Base-by-base conservation (phyloP, 2,888 invertebrate species). In the Athetis lepigone region DNA sequence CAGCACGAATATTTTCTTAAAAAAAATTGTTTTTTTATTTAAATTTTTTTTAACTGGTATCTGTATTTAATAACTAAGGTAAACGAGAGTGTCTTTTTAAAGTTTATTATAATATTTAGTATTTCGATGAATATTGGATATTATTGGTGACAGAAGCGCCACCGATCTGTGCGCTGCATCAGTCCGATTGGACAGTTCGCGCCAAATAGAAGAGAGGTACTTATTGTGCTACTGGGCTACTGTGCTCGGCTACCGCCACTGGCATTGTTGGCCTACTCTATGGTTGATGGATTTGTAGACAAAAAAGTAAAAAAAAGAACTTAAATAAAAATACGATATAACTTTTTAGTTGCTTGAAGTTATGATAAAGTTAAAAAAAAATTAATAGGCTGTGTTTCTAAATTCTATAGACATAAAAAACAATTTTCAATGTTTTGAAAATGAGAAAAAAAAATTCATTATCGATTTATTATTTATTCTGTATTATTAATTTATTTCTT, bases 111-210 rank as follows among this genome's bases (percentile, higher is more conserved):
- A 6, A 18, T 9, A 4, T 19, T n/a, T 0, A 9, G 1, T 23
- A 9, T 16, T 63, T 37, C 4, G 1, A 27, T 57, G 36, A 39
- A 54, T 56, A 21, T 45, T 36, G 58, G 25, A 43, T 11, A 64
- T 79, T 79, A 69, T 83, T 81, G 69, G 74, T 75, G 81, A 89
- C 94, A 95, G 95, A 92, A 85, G 82, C 93, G 91, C 60, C 90
- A 90, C 64, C 93, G 94, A 42, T 91, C 94, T 43, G 91, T 94
- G 76, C 90, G 93, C 79, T 93, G 93, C 88, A 85, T 95, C 88
- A 94, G 93, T 88, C 95, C 94, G 51, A 86, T 94, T 75, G 92
- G 88, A 59, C 88, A 90, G 64, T 82, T 86, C 62, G 68, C 90
- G 75, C 87, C 85, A 77, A 86, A 89, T 70, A 87, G 87, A 74